These are phyloP conservation scores for Talpa occidentalis DNA, from an alignment of 2,113 vertebrate species.

Conservation along the genomic window DNA sequence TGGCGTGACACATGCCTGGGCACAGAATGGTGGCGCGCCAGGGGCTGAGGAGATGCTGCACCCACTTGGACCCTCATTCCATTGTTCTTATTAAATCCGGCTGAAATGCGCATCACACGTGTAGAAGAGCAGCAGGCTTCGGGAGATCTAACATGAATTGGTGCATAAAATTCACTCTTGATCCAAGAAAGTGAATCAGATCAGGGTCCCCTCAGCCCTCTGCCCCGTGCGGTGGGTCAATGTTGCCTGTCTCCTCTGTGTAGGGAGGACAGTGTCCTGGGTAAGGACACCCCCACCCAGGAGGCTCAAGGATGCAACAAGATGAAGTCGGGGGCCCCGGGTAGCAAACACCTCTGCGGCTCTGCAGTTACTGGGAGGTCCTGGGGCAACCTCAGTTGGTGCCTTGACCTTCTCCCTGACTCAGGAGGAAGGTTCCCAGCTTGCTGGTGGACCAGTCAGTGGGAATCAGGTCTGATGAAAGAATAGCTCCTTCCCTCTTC, in stretches of 20 bases:
- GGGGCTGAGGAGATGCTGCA: not conserved
- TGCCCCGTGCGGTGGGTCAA: fast-evolving
- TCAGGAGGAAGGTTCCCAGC: not conserved
- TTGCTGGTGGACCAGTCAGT: not conserved
- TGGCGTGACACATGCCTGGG: not conserved
- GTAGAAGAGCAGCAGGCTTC: not conserved
- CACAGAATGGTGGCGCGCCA: not conserved
- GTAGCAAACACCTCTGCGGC: not conserved
- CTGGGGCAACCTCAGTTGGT: not conserved
- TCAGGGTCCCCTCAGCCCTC: not conserved
- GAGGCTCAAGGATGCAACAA: not conserved
- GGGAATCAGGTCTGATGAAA: fast-evolving
- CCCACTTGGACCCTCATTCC: not conserved
- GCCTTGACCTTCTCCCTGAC: not conserved
- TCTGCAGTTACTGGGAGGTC: not conserved
- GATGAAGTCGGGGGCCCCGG: not conserved
- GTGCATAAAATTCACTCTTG: not conserved
- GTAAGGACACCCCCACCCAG: not conserved
- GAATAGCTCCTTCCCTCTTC: not conserved
- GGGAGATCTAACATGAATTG: not conserved
- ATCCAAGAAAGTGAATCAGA: not conserved
- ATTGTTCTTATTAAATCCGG: not conserved
- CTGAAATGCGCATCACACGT: not conserved
- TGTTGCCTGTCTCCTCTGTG: not conserved
- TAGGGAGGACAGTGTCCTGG: not conserved